Base-by-base conservation (phyloP, 2,888 invertebrate species). In the Hirudinaria manillensis region DNA sequence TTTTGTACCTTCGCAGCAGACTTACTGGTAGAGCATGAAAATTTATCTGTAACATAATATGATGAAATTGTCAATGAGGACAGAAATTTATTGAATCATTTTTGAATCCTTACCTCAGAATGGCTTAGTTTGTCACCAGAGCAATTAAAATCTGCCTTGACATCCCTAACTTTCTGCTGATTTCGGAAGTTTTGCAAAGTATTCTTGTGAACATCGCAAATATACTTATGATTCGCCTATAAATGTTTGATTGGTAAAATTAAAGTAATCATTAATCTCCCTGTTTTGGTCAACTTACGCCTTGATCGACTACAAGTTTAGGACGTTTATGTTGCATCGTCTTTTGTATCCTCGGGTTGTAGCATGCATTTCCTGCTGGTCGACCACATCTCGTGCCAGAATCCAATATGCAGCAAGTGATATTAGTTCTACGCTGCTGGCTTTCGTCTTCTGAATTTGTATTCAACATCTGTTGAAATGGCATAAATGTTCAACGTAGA, bases 321-420 rank as follows among this genome's bases (percentile, higher is more conserved):
- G 97, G 89, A 82, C 93, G 90, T 82, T 93, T 89, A 83, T 94
- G 94, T 74, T 92, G 91, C 53, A 95, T 95, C 76, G 93, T 95
- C 86, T 95, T 96, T 86, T 96, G 95, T 82, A 97, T 94, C 80
- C 95, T 90, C 86, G 97, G 96, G 87, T 93, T 95, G 87, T 96
- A 97, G 68, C 94, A 93, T 80, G 97, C 97, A 88, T 94, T 93
- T 79, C 94, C 93, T 80, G 94, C 95, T 76, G 91, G 89, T 83
- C 93, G 90, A 79, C 67, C 67, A 70, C 80, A 80, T 61, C 79
- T 74, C 19, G 75, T 55, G 0, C 78, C 78, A 38, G 77, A 76
- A 55, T 80, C 80, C 19, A 80, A 34, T n/a, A 80, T 72, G 70
- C 80, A 80, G 61, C 80, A 80, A 19, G 76, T 74, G 2, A 65